Conservation (phyloP, 2,797 vertebrate species). For the Rhodeus uyekii region DNA sequence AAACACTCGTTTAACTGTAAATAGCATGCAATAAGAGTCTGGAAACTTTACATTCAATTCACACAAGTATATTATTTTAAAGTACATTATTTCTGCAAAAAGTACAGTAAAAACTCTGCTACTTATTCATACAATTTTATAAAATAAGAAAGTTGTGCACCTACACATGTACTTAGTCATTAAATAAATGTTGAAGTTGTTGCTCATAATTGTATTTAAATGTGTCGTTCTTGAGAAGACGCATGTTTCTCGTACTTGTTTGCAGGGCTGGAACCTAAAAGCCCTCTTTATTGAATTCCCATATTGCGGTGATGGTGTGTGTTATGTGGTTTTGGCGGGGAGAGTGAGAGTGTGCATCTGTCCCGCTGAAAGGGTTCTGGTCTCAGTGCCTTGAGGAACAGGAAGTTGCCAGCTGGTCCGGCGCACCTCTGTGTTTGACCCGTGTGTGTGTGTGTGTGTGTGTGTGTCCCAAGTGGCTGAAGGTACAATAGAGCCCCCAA, state of each 20-base stretch:
- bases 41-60: too few relatives aligned
- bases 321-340: slow-evolving; percentile 61
- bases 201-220: background rate
- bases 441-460: slow-evolving; percentile 60
- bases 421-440: slow-evolving; percentile 82
- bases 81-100: too few relatives aligned
- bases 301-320: slow-evolving; percentile 47
- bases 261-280: slow-evolving; percentile 22
- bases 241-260: background rate
- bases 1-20: too few relatives aligned
- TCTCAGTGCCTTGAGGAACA: slow-evolving; percentile 69
- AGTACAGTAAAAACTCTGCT: too few relatives aligned
- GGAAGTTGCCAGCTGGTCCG: slow-evolving; percentile 83
- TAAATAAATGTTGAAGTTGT: background rate
- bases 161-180: background rate
- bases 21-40: too few relatives aligned
- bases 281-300: slow-evolving; percentile 59
- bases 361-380: slow-evolving; percentile 67
- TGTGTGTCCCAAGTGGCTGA: slow-evolving; percentile 62
- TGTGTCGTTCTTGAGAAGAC: background rate
- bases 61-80: too few relatives aligned
- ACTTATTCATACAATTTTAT: too few relatives aligned
- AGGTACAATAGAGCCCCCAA: slow-evolving; percentile 70
- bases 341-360: slow-evolving; percentile 72
- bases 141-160: too few relatives aligned